Evolutionary conservation across 2,888 invertebrate genomes (phyloP).

Genomic region (Anaspis maculata): DNA sequence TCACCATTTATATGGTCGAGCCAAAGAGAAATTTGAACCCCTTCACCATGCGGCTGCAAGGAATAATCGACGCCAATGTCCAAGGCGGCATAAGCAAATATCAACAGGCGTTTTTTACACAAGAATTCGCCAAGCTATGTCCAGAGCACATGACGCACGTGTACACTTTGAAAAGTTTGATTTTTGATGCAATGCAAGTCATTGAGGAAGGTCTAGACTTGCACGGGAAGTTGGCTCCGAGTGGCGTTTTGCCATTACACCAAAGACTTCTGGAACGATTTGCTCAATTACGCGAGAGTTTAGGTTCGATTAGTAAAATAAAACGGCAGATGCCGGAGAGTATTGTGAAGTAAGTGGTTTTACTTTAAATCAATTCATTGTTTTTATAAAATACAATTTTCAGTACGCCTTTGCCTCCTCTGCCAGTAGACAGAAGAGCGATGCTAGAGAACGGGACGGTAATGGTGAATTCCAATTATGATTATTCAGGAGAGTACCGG

Average conservation of each 20-base stretch:
- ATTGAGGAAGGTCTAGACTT: constrained; percentile 76
- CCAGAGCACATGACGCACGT: constrained; percentile 52
- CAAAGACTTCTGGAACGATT: constrained; percentile 82
- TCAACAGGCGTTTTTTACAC: constrained; percentile 86
- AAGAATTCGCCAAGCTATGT: constrained; percentile 61
- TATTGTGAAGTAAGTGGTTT: constrained; percentile 62
- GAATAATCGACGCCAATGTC: constrained; percentile 93
- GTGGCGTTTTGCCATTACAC: constrained; percentile 86
- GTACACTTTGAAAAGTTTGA: constrained; percentile 53
- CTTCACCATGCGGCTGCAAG: constrained; percentile 81
- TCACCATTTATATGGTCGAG: constrained; percentile 71
- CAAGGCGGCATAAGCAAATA: constrained; percentile 93
- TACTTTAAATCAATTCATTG: too few relatives aligned
- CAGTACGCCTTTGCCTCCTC: constrained; percentile 74
- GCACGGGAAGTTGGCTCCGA: constrained; percentile 78
- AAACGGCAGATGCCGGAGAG: constrained; percentile 68
- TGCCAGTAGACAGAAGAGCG: constrained; percentile 57
- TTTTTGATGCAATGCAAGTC: constrained; percentile 67
- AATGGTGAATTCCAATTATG: constrained; percentile 44
- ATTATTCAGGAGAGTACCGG: constrained; percentile 44
- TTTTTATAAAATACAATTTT: too few relatives aligned
- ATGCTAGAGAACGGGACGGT: constrained; percentile 7
- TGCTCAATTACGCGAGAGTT: constrained; percentile 70
- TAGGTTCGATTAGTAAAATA: constrained; percentile 55
- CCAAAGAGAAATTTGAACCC: constrained; percentile 81